Percentiles rank a stretch among this genome's conserved stretches.
These are phyloP conservation scores for Tanytarsus gracilentus DNA, from an alignment of 2,888 invertebrate species.

Conservation along the genomic window DNA sequence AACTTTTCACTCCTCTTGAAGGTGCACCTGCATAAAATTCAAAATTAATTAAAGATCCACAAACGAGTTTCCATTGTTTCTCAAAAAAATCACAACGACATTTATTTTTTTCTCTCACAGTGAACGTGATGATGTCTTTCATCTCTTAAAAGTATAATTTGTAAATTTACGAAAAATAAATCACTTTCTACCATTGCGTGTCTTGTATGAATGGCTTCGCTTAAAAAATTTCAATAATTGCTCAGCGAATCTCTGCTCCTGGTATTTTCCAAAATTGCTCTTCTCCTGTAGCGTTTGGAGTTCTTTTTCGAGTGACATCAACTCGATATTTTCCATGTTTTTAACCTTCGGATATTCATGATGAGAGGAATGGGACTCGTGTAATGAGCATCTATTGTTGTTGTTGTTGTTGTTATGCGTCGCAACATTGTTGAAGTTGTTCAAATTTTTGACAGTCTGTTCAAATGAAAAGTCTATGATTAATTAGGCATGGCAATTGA, in stretches of 20 bases:
- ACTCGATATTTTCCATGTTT: constrained; percentile 21
- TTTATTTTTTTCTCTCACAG: too few relatives aligned
- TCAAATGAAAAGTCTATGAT: too few relatives aligned
- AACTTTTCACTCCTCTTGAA: too few relatives aligned
- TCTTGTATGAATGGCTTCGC: background rate
- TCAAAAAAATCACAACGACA: too few relatives aligned
- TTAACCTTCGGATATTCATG: constrained; percentile 12
- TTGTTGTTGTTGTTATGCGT: background rate
- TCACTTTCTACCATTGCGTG: background rate
- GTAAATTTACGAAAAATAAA: background rate
- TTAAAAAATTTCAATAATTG: background rate
- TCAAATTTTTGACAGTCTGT: constrained; percentile 19
- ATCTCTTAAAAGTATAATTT: too few relatives aligned
- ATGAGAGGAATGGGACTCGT: background rate
- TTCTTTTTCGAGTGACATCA: constrained; percentile 17
- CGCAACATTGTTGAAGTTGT: constrained; percentile 13
- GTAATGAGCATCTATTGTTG: background rate
- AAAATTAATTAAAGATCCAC: too few relatives aligned
- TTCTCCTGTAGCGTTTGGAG: constrained; percentile 11
- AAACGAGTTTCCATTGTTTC: too few relatives aligned
- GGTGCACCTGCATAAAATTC: too few relatives aligned
- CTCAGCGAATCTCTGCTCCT: background rate
- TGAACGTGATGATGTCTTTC: too few relatives aligned
- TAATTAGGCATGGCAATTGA: too few relatives aligned
- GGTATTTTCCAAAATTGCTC: background rate